phyloP scores from a whole-genome alignment of 23 tunicate genomes.

The Clavelina lepadiformis region DNA sequence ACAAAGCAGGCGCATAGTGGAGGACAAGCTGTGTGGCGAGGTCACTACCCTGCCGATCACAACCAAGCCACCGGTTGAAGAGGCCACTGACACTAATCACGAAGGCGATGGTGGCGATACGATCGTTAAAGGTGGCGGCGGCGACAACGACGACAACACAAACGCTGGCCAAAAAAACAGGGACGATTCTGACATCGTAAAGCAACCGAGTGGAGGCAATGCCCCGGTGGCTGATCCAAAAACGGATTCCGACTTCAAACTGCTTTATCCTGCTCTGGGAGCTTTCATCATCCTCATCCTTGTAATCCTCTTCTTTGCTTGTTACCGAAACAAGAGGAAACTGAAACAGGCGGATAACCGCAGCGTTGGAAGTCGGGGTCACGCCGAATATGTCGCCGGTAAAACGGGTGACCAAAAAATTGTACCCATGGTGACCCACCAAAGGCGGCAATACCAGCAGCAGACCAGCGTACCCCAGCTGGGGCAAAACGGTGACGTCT shows the following conservation, averaged over 20 bases:
- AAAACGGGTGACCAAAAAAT: constrained; percentile 4
- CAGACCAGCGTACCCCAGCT: neutral
- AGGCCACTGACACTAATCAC: neutral
- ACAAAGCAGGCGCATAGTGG: constrained; percentile 4
- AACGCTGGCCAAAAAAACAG: neutral
- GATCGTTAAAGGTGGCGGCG: neutral
- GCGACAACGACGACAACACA: neutral
- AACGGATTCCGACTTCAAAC: no score
- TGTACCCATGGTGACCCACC: constrained; percentile 16
- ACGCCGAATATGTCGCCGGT: no score
- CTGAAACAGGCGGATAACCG: no score
- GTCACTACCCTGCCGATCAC: constrained; percentile 25
- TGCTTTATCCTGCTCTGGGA: no score
- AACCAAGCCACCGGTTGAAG: neutral
- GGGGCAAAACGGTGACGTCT: constrained; percentile 17
- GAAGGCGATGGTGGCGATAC: neutral
- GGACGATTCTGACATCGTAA: neutral
- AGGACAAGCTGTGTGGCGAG: constrained; percentile 53
- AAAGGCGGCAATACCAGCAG: neutral
- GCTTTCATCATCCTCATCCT: no score
- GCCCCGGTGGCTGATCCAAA: no score
- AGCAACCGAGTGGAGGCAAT: neutral
- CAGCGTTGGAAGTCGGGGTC: no score
- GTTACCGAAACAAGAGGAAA: no score
- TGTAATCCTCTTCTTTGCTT: no score